phyloP scores from a whole-genome alignment of 2,797 vertebrate genomes.

The Microctenopoma steveboyesi region DNA sequence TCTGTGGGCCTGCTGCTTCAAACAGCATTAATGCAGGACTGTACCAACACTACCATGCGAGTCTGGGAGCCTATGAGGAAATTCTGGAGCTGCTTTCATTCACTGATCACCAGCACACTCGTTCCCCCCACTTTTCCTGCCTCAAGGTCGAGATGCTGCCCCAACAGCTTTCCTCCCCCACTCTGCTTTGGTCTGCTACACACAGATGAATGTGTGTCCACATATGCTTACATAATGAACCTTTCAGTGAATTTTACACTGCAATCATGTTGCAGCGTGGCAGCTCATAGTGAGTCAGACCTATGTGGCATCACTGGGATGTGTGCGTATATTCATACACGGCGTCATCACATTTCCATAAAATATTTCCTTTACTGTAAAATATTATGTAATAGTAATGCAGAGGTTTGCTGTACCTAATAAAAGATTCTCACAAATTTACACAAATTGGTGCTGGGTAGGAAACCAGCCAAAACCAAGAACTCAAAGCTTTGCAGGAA shows the following conservation, averaged over 20 bases:
- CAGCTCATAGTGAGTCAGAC: slow-evolving; percentile 54
- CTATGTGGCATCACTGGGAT: slow-evolving; percentile 31
- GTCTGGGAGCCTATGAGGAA: slow-evolving; percentile 40
- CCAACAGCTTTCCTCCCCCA: slow-evolving; percentile 47
- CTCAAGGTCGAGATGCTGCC: slow-evolving; percentile 72
- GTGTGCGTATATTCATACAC: neutral
- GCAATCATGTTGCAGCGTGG: slow-evolving; percentile 24
- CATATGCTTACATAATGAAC: slow-evolving; percentile 48
- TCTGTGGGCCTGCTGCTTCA: slow-evolving; percentile 35
- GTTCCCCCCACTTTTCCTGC: slow-evolving; percentile 67
- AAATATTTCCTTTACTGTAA: slow-evolving; percentile 32
- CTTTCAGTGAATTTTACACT: slow-evolving; percentile 43
- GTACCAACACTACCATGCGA: slow-evolving; percentile 37
- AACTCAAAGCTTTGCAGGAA: too few relatives aligned
- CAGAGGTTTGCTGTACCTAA: slow-evolving; percentile 29
- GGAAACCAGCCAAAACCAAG: neutral
- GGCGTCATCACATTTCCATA: neutral
- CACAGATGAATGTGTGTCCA: slow-evolving; percentile 32
- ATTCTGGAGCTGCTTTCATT: slow-evolving; percentile 62
- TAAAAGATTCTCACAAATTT: neutral
- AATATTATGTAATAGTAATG: slow-evolving; percentile 4
- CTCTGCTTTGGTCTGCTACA: slow-evolving; percentile 16
- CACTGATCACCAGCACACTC: slow-evolving; percentile 56
- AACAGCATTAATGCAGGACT: slow-evolving; percentile 35
- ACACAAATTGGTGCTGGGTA: neutral